phyloP scores from a whole-genome alignment of 2,888 invertebrate genomes.

The Lobophora halterata region DNA sequence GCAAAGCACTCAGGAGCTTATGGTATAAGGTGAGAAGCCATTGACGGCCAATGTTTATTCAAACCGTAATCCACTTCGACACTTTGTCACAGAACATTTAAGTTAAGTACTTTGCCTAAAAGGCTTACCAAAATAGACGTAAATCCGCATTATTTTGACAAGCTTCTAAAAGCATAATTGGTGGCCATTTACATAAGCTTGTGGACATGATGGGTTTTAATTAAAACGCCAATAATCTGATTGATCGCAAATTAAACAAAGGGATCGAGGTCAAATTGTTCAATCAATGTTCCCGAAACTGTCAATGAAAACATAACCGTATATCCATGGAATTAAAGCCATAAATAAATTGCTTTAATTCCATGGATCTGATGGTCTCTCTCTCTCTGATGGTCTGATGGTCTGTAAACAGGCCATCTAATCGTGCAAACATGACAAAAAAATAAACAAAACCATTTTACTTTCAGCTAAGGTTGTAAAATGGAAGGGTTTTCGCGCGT shows the following conservation, averaged over 20 bases:
- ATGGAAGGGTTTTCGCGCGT: neutral
- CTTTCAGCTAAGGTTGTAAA: neutral
- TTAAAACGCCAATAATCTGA: constrained; percentile 34
- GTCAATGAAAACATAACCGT: constrained; percentile 5
- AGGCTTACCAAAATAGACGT: constrained; percentile 11
- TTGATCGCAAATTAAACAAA: constrained; percentile 18
- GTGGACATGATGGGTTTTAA: constrained; percentile 38
- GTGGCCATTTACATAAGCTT: constrained; percentile 27
- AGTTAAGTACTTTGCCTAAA: constrained; percentile 11
- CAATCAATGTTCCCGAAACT: constrained; percentile 20
- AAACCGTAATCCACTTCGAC: constrained; percentile 4
- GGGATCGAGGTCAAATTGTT: constrained; percentile 33
- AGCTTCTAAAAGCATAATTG: constrained; percentile 32
- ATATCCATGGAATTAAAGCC: neutral
- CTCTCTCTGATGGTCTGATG: no score
- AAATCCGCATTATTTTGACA: constrained; percentile 29
- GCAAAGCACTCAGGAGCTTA: constrained; percentile 1
- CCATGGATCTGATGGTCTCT: no score
- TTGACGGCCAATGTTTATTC: neutral
- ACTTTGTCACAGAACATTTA: constrained; percentile 1
- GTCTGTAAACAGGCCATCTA: neutral
- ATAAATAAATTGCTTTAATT: no score
- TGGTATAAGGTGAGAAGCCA: constrained; percentile 1
- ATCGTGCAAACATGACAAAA: neutral
- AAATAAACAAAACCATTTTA: neutral